Percentiles rank a stretch among this genome's conserved stretches.
These are phyloP conservation scores for Hypotaenidia okinawae DNA, from an alignment of 2,797 vertebrate species.

Conservation along the genomic window DNA sequence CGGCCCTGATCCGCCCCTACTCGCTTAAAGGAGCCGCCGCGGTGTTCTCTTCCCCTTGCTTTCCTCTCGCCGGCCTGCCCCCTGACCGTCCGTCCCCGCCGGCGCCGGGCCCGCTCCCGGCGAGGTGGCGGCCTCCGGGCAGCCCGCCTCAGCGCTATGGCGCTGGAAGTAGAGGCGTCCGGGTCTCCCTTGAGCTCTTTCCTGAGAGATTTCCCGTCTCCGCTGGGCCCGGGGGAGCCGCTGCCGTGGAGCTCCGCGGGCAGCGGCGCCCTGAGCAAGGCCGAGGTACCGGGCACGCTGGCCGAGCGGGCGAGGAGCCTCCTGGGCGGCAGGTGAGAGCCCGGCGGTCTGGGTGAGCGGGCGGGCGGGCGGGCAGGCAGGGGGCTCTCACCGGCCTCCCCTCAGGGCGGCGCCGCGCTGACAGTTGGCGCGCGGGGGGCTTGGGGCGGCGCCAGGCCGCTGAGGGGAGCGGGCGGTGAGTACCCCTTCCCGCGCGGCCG, in stretches of 20 bases:
- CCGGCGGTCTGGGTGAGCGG: neutral
- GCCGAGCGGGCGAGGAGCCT: constrained; percentile 82
- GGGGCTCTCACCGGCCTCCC: neutral
- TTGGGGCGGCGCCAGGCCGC: neutral
- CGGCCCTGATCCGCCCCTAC: neutral
- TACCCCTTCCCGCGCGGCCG: neutral
- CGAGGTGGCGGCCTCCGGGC: neutral
- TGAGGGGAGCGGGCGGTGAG: neutral
- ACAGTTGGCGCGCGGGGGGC: neutral
- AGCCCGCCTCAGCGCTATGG: constrained; percentile 28
- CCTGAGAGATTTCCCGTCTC: constrained; percentile 81
- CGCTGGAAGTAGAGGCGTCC: constrained; percentile 44
- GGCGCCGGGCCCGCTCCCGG: neutral
- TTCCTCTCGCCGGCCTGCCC: neutral
- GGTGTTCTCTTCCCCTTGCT: neutral
- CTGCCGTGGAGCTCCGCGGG: constrained; percentile 79
- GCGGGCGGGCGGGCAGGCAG: too few relatives aligned
- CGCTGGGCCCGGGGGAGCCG: constrained; percentile 73
- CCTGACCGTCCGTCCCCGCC: neutral
- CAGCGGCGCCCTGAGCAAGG: constrained; percentile 67
- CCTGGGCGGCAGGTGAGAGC: constrained; percentile 82
- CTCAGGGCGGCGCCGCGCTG: neutral
- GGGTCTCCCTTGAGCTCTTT: constrained; percentile 76
- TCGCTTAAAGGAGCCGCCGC: neutral
- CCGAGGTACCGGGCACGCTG: constrained; percentile 86